Conservation (phyloP, 2,113 vertebrate species). For the Typhlomys cinereus region DNA sequence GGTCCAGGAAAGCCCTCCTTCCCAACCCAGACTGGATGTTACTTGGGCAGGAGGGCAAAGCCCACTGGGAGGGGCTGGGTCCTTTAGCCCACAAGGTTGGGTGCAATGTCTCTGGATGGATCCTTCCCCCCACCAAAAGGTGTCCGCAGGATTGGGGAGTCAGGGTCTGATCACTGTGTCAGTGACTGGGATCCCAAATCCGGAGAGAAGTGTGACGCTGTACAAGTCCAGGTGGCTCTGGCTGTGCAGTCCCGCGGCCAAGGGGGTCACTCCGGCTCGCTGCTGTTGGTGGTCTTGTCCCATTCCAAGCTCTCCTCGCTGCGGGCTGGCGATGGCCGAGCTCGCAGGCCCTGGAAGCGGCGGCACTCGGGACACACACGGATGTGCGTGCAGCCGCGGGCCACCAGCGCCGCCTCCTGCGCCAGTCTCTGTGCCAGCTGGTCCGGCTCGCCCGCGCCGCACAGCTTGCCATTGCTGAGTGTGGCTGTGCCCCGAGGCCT, state of each 20-base stretch:
- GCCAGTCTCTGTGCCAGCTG: slow-evolving; percentile 95
- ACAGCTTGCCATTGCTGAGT: slow-evolving; percentile 96
- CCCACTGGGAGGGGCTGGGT: slow-evolving; percentile 12
- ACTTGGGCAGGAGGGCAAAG: not conserved
- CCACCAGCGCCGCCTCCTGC: slow-evolving; percentile 94
- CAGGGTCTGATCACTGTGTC: not conserved
- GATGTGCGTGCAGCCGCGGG: slow-evolving; percentile 95
- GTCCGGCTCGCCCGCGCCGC: slow-evolving; percentile 91
- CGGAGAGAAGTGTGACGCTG: slow-evolving; percentile 72
- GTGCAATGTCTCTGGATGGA: not conserved
- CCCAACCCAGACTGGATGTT: slow-evolving; percentile 15
- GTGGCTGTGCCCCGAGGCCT: slow-evolving; percentile 86
- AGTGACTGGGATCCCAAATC: slow-evolving; percentile 1
- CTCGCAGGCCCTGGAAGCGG: slow-evolving; percentile 94
- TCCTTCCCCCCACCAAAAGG: not conserved
- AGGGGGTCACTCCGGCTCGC: slow-evolving; percentile 94
- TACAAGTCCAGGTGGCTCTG: slow-evolving; percentile 73
- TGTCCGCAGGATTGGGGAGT: slow-evolving; percentile 54
- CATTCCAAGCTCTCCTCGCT: slow-evolving; percentile 97
- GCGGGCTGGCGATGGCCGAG: slow-evolving; percentile 88
- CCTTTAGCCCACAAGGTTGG: not conserved
- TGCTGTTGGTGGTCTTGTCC: slow-evolving; percentile 97
- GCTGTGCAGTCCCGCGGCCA: not conserved
- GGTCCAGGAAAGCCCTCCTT: not conserved
- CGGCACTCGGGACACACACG: slow-evolving; percentile 97